Conservation (phyloP, 2,113 vertebrate genomes). For the Charadrius vociferus region DNA sequence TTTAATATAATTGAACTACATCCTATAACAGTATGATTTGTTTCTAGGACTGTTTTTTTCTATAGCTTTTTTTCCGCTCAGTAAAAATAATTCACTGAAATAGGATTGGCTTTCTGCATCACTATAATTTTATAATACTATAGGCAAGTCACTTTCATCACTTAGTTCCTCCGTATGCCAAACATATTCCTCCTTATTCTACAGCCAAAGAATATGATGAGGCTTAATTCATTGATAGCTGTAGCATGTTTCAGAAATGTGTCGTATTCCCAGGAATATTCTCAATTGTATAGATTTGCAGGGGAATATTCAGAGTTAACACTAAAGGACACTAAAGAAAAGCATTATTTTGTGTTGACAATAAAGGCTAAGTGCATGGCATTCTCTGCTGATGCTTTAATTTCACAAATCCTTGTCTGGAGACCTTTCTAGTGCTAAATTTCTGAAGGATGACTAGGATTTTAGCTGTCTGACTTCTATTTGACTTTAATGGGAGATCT, state of each 20-base stretch:
- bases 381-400: not conserved
- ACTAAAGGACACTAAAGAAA: not conserved
- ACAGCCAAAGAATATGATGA: not conserved
- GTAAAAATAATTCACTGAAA: not conserved
- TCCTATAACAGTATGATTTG: not conserved
- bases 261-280: not conserved
- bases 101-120: not conserved
- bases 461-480: constrained; percentile 47
- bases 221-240: not conserved
- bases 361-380: not conserved
- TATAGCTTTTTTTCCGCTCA: not conserved
- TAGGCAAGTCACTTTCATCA: not conserved
- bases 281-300: not conserved
- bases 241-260: not conserved
- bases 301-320: not conserved
- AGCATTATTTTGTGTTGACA: not conserved
- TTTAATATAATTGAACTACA: not conserved
- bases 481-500: constrained; percentile 43
- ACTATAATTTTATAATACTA: not conserved
- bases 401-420: constrained; percentile 31
- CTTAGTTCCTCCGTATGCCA: not conserved
- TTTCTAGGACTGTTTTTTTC: not conserved
- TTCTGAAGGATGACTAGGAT: constrained; percentile 17
- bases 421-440: constrained; percentile 2
- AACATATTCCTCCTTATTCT: too few species aligned